A percentile compares a stretch with the other conserved stretches of the same genome.
Evolutionary conservation across 2,797 vertebrate species (phyloP).

Genomic region (Catostomus latipinnis): DNA sequence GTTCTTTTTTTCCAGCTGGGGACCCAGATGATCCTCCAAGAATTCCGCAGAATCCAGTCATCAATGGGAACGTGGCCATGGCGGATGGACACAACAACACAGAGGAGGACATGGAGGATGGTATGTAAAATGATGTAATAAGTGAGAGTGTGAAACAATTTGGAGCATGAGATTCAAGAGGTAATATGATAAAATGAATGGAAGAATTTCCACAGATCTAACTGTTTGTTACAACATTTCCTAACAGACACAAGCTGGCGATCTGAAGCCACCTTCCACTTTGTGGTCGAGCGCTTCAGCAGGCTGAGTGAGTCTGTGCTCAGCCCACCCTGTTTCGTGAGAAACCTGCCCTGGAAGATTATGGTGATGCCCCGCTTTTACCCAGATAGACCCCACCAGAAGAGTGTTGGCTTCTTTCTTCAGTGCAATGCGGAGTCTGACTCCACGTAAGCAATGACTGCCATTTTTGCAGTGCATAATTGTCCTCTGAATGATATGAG

Average conservation of each 20-base stretch:
- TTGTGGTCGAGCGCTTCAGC: slow-evolving; percentile 96
- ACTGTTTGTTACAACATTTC: background rate
- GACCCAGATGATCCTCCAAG: slow-evolving; percentile 98
- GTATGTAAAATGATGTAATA: slow-evolving; percentile 73
- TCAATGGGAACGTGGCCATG: slow-evolving; percentile 98
- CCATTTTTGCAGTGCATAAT: background rate
- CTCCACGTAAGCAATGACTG: slow-evolving; percentile 88
- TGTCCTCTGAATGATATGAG: background rate
- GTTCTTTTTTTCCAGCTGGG: slow-evolving; percentile 80
- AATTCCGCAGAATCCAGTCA: slow-evolving; percentile 96
- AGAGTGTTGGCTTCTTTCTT: slow-evolving; percentile 98
- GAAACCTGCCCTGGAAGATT: slow-evolving; percentile 99
- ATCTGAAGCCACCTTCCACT: slow-evolving; percentile 98
- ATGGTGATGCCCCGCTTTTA: slow-evolving; percentile 99
- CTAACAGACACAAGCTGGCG: slow-evolving; percentile 95
- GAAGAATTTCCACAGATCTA: background rate
- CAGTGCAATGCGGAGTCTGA: slow-evolving; percentile 99
- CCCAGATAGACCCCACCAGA: slow-evolving; percentile 97
- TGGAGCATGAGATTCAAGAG: background rate
- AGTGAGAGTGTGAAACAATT: no score
- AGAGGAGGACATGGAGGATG: slow-evolving; percentile 99
- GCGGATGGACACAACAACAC: slow-evolving; percentile 96
- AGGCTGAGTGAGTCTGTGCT: slow-evolving; percentile 97
- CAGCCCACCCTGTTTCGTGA: slow-evolving; percentile 98
- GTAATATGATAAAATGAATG: background rate